Base-by-base conservation (phyloP, 2,888 invertebrate species). In the Ennomos erosarius region DNA sequence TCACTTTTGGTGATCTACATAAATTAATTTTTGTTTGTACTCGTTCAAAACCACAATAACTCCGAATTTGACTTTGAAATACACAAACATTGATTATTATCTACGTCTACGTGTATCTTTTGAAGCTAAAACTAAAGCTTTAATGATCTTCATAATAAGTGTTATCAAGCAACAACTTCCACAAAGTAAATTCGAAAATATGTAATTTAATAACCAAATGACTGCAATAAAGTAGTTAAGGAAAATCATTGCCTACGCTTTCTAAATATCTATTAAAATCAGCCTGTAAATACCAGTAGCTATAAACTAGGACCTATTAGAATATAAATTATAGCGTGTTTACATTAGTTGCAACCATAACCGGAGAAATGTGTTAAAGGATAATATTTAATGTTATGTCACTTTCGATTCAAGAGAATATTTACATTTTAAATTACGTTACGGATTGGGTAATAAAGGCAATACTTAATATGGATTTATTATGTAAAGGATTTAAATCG, bases 381-480 rank as follows among this genome's bases (percentile, higher is more conserved):
- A 71, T 71, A 59, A 67, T 71, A n/a, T n/a, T n/a, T n/a, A 65
- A 55, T 58, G 44, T 69, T 61, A 74, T 71, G 73, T 68, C 69
- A 74, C 71, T 73, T 74, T 74, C 68, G 53, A 68, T 66, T 65
- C 44, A 52, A 64, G 62, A 60, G 54, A 37, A 58, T 67, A 75
- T 76, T 74, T 66, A 64, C 69, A 76, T 73, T 70, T 70, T 49
- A 68, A 65, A 69, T 69, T 67, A 64, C 59, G 59, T 62, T 65
- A 53, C 61, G 56, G 62, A 71, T 76, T 73, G 62, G 64, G 69
- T 69, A 75, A 75, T 69, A 67, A 59, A 48, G 62, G 63, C 64
- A 59, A 66, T 60, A 69, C 49, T 60, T 54, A 64, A 52, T 60
- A 68, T 62, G 55, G 51, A 37, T 65, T 67, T 62, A 69, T 72